A percentile compares a stretch with the other conserved stretches of the same genome.
Evolutionary conservation across 2,888 invertebrate species (phyloP).

Genomic region (Chymomyza fuscimana): DNA sequence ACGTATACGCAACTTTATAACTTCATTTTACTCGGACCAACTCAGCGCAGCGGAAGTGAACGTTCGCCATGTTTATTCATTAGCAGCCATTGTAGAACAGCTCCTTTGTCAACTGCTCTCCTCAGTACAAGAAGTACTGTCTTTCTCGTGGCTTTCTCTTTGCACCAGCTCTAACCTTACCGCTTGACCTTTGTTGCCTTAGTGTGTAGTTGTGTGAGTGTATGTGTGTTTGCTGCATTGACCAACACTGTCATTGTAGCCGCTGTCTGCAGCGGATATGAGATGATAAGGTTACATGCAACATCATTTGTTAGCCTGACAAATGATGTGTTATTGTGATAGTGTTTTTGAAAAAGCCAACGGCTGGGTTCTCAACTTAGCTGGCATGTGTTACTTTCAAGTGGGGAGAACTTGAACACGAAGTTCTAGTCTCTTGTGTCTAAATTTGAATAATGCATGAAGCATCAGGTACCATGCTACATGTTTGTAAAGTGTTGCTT

Average conservation of each 20-base stretch:
- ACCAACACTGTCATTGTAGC: conserved; percentile 32
- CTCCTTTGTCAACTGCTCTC: neutral
- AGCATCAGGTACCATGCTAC: neutral
- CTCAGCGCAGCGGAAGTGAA: conserved; percentile 51
- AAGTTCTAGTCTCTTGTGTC: conserved; percentile 57
- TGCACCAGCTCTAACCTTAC: conserved; percentile 51
- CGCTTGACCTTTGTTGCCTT: conserved; percentile 58
- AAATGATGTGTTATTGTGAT: conserved; percentile 72
- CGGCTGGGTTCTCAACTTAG: conserved; percentile 10
- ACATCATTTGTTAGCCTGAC: conserved; percentile 72
- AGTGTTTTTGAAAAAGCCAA: conserved; percentile 43
- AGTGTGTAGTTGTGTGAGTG: conserved; percentile 6
- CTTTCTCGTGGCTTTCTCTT: conserved; percentile 37
- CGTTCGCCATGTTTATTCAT: conserved; percentile 66
- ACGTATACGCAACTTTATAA: conserved; percentile 56
- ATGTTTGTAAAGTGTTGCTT: neutral
- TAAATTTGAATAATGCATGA: conserved; percentile 61
- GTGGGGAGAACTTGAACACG: conserved; percentile 45
- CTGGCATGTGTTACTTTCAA: conserved; percentile 36
- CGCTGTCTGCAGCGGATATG: conserved; percentile 65
- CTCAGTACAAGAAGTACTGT: neutral
- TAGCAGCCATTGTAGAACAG: conserved; percentile 59
- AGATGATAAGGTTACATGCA: conserved; percentile 73
- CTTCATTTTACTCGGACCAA: conserved; percentile 17
- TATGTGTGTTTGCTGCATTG: conserved; percentile 5